Conservation (phyloP, 1,140 invertebrate genomes). For the Sycophaga agraensis region DNA sequence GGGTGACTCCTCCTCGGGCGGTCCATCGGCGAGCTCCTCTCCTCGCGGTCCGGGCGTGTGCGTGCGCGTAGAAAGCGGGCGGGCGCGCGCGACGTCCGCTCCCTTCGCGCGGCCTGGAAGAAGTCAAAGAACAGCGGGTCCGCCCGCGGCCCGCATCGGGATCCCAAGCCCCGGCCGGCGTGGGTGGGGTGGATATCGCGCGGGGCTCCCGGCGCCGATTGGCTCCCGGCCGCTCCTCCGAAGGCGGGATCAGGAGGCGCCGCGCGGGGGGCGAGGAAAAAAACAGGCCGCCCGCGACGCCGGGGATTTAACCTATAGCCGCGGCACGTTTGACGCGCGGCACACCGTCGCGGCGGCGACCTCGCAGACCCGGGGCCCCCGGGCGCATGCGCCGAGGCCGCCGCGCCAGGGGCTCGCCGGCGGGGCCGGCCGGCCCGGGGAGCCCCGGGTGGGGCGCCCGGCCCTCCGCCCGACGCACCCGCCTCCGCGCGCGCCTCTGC, state of each 20-base stretch:
- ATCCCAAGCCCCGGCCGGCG: conserved; percentile 33
- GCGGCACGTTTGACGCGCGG: conserved; percentile 51
- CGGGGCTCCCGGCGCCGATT: conserved; percentile 8
- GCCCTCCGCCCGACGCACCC: not conserved
- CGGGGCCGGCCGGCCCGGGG: not conserved
- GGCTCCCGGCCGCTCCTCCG: conserved; percentile 45
- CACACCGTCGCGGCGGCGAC: not conserved
- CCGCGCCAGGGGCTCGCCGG: too few relatives aligned
- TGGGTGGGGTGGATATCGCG: conserved; percentile 34
- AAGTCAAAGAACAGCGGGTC: conserved; percentile 19
- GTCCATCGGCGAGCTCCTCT: too few relatives aligned
- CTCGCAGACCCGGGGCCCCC: conserved; percentile 28
- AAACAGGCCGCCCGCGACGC: not conserved
- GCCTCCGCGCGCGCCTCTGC: not conserved
- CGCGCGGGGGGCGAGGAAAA: conserved; percentile 2
- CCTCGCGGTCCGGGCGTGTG: too few relatives aligned
- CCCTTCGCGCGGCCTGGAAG: conserved; percentile 18
- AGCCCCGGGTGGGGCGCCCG: not conserved
- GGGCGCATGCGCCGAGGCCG: conserved; percentile 13
- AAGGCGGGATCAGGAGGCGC: conserved; percentile 59
- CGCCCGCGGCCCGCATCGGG: conserved; percentile 27
- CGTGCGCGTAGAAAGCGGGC: too few relatives aligned
- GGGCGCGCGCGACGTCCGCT: not conserved
- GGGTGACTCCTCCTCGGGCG: too few relatives aligned
- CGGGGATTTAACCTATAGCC: conserved; percentile 58